Base-by-base conservation (phyloP, 2,888 invertebrate genomes). In the Sympetrum striolatum region DNA sequence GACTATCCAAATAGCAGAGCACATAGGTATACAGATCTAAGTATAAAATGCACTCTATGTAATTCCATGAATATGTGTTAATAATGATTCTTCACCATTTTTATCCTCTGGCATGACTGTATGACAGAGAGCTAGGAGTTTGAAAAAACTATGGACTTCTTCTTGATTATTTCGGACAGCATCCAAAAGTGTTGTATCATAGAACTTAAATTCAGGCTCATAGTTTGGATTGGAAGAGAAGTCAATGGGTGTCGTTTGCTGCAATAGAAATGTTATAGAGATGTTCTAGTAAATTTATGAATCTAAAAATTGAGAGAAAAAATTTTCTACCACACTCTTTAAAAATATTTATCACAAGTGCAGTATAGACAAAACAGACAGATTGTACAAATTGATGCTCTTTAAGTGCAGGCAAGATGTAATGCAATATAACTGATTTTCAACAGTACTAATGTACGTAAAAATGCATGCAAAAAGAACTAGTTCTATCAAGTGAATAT, bases 81-180 rank as follows among this genome's bases (percentile, higher is more conserved):
- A 73, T 73, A 73, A 31, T 73, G 31, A 31, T 31, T 25, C 73
- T 73, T 92, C 92, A 93, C 97, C 97, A 92, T 97, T 96, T 93
- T 97, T 97, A 92, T 97, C 96, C 93, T 98, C 99, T 0, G 99
- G 98, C 99, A 99, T 99, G 90, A 99, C 99, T 2, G 99, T 99
- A 93, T 99, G 99, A 94, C 99, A 99, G 58, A 99, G 95, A 2
- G 99, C 98, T 92, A 99, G 95, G 91, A 99, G 95, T 79, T 97
- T 96, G 95, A 99, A 99, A 95, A 99, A 99, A 93, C 96, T 96
- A 93, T 97, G 97, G 79, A 97, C 97, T 93, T 97, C 95, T 81
- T 95, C 94, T 93, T 98, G 96, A 91, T 96, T 96, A 64, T 95
- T 95, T 90, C 93, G 93, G 81, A 99, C 98, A 22, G 98, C 98